Evolutionary conservation across 1,140 invertebrate genomes (phyloP).

Genomic region (Formica selysi): DNA sequence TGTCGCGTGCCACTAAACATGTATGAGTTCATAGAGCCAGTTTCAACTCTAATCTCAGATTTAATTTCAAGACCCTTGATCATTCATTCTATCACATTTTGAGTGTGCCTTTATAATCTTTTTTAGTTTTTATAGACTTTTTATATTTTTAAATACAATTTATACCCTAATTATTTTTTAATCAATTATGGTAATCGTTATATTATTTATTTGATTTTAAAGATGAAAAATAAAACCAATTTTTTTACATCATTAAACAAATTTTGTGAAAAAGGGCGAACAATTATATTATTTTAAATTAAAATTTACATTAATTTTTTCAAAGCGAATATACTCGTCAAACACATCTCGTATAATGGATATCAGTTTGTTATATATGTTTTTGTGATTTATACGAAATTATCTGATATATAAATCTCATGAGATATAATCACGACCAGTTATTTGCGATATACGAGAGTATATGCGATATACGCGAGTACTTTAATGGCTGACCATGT

Average conservation of each 20-base stretch:
- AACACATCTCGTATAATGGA: not conserved
- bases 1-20: conserved; percentile 4
- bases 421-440: conserved; percentile 6
- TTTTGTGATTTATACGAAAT: not conserved
- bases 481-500: conserved; percentile 10
- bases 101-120: not conserved
- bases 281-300: not conserved
- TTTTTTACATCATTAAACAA: not conserved
- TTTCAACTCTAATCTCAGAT: not conserved
- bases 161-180: not conserved
- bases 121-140: not conserved
- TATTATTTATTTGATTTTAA: not conserved
- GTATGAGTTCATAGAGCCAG: not conserved
- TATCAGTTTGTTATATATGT: not conserved
- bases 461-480: not conserved
- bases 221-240: not conserved
- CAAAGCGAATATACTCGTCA: not conserved
- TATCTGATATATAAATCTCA: not conserved
- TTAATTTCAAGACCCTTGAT: not conserved
- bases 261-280: not conserved
- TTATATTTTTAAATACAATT: conserved; percentile 15
- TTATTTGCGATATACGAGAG: conserved; percentile 8
- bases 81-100: not conserved
- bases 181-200: not conserved
- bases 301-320: not conserved